Evolutionary conservation across 1,140 invertebrate genomes (phyloP).

Genomic region (Copidosoma floridanum): DNA sequence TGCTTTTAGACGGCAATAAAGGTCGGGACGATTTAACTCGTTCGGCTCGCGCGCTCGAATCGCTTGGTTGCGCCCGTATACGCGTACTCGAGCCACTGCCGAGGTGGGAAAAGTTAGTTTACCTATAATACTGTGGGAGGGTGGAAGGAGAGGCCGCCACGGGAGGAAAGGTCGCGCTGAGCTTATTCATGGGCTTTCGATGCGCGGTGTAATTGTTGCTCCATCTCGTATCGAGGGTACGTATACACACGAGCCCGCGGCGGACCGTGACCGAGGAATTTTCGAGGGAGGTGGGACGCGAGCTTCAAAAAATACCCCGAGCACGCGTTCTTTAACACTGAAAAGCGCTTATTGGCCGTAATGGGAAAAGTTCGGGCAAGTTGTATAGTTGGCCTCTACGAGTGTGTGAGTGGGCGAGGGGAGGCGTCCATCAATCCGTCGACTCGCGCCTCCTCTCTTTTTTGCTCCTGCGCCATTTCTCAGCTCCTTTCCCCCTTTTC

Average conservation of each 20-base stretch:
- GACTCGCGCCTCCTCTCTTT: no score
- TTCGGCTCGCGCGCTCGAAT: constrained; percentile 45
- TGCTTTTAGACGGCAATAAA: constrained; percentile 55
- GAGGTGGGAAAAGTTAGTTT: no score
- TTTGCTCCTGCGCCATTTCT: not conserved
- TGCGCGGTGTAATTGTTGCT: no score
- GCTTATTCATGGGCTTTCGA: not conserved
- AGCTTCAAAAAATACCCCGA: no score
- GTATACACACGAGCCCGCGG: no score
- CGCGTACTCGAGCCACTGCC: no score
- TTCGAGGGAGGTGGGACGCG: no score
- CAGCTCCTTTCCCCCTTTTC: constrained; percentile 4
- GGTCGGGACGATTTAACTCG: constrained; percentile 53
- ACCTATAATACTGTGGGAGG: not conserved
- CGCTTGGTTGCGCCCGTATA: not conserved
- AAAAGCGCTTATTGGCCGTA: constrained; percentile 52
- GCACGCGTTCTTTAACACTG: no score
- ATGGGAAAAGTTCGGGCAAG: constrained; percentile 51
- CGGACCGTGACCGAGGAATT: no score
- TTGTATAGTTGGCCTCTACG: no score
- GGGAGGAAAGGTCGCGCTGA: not conserved
- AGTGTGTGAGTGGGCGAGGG: constrained; percentile 29
- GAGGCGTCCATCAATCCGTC: no score
- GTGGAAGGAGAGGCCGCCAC: not conserved
- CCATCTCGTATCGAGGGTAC: no score